Evolutionary conservation across 2,113 vertebrate species (phyloP).

Genomic region (Narcine bancroftii): DNA sequence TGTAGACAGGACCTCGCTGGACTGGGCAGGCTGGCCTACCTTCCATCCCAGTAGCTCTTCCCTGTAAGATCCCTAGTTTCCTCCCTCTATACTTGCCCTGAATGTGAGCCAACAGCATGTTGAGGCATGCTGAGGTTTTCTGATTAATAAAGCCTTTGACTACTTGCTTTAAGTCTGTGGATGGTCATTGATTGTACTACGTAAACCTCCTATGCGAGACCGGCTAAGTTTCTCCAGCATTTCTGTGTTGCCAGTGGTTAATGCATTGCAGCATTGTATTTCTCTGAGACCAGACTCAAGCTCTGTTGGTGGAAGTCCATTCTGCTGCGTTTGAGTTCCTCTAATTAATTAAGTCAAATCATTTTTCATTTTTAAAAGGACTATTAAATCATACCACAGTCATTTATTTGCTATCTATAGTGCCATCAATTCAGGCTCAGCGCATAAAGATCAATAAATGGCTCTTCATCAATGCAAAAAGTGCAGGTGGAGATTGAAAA

Average conservation of each 20-base stretch:
- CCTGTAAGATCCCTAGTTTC: no score
- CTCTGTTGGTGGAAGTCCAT: neutral
- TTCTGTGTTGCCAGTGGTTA: neutral
- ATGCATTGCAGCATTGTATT: neutral
- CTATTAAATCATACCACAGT: conserved; percentile 23
- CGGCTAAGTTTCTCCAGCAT: no score
- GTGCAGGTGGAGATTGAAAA: neutral
- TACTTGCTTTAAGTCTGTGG: no score
- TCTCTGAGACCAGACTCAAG: neutral
- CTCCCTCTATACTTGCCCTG: no score
- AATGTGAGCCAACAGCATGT: no score
- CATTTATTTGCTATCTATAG: neutral
- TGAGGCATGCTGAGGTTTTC: no score
- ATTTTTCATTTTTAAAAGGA: conserved; percentile 20
- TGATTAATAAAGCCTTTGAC: no score
- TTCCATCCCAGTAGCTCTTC: no score
- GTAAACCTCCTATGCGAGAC: no score
- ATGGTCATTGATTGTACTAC: no score
- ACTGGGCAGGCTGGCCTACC: no score
- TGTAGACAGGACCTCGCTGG: no score
- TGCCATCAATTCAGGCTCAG: neutral
- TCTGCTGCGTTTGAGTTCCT: conserved; percentile 1
- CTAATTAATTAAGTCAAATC: conserved; percentile 28
- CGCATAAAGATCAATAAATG: neutral
- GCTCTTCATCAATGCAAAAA: neutral